Base-by-base conservation (phyloP, 1,140 invertebrate species). In the Atta cephalotes region DNA sequence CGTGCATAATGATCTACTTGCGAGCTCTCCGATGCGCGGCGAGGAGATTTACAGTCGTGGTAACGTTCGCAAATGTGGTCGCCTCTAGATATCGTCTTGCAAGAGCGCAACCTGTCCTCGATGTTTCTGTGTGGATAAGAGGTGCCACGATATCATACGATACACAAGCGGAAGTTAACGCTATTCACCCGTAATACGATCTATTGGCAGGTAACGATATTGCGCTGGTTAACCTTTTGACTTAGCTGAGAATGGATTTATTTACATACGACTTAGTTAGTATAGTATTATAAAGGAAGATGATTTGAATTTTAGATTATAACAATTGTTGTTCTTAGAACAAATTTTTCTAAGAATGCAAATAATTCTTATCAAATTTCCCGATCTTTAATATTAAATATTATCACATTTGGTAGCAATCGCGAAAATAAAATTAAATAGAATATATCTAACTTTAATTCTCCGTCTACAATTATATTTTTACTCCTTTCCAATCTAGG, bases 1-100 rank as follows among this genome's bases (percentile, higher is more conserved):
- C 87, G 82, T 82, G 91, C 86, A 92, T 92, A 92, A 92, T 92
- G 88, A 92, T 91, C 90, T 92, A 91, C 89, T 92, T 89, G 91
- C 78, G 74, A 85, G 87, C 65, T 89, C 82, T 88, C 70, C 76
- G 81, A 87, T 88, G 85, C 86, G 91, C 87, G 90, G 87, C 87
- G 86, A 89, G 81, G 90, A 92, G 91, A 91, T 92, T 92, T 92
- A 88, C 88, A 81, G 74, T 60, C 71, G 89, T 35, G 86, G 88
- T 90, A 90, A 87, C 88, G 78, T 58, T 90, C 82, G 89, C 86
- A 82, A 72, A 84, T 58, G 65, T 86, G 88, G 79, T 85, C 88
- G 88, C 81, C 45, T 72, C 58, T 53, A 87, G 89, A 90, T 77
- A 65, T 51, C 74, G 88, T 85, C 86, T 89, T 65, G 62, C 80